These are phyloP conservation scores for Odiellus spinosus DNA, from an alignment of 2,888 invertebrate genomes.

Conservation along the genomic window DNA sequence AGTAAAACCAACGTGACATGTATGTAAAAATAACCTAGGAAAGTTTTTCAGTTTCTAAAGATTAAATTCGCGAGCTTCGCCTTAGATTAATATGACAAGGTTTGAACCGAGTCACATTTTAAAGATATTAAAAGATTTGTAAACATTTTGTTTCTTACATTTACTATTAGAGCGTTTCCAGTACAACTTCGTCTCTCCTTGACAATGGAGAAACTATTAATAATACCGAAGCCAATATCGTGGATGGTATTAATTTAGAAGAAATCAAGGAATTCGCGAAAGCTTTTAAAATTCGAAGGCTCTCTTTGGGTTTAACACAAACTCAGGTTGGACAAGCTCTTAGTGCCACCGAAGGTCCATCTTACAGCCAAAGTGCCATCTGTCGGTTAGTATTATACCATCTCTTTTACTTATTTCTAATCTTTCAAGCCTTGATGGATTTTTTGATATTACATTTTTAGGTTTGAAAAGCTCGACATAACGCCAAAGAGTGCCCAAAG, in stretches of 20 bases:
- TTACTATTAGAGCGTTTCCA: too few species aligned
- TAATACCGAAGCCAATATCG: slow-evolving; percentile 81
- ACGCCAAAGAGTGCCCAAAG: slow-evolving; percentile 99
- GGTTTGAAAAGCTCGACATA: slow-evolving; percentile 98
- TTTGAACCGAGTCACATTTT: background rate
- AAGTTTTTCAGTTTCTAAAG: too few species aligned
- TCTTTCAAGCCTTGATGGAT: too few species aligned
- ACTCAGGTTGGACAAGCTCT: slow-evolving; percentile 95
- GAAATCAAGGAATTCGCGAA: slow-evolving; percentile 98
- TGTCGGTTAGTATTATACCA: slow-evolving; percentile 59
- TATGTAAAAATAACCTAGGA: too few species aligned
- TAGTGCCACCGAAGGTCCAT: slow-evolving; percentile 90
- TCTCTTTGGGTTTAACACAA: slow-evolving; percentile 85
- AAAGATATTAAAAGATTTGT: too few species aligned
- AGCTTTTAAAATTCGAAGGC: slow-evolving; percentile 81
- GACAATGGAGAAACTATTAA: slow-evolving; percentile 48
- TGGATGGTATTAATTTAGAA: slow-evolving; percentile 90
- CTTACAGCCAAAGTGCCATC: slow-evolving; percentile 97
- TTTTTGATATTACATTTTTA: slow-evolving; percentile 37
- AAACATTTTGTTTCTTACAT: too few species aligned
- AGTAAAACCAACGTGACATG: too few species aligned
- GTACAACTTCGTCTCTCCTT: too few species aligned
- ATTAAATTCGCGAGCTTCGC: too few species aligned
- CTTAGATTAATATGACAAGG: background rate
- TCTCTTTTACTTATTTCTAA: background rate